Base-by-base conservation (phyloP, 2,113 vertebrate genomes). In the Aegotheles bennettii region DNA sequence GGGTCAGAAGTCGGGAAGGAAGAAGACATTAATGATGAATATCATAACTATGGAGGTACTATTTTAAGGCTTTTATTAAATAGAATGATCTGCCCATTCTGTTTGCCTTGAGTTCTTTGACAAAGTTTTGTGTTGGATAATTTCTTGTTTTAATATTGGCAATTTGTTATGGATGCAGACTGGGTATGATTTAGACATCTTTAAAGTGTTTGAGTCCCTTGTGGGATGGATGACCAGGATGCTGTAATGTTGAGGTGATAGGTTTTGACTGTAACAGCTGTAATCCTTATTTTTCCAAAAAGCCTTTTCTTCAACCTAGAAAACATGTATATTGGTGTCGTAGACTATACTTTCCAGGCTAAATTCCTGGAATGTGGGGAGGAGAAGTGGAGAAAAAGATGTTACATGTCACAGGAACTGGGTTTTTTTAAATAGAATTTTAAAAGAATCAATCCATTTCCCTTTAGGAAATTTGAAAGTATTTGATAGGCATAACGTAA, bases 401-500 rank as follows among this genome's bases (percentile, higher is more conserved):
- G 15, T 76, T 47, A 25, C 28, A 4, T 63, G 57, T 82, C 61
- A 33, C 21, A 73, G 77, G 74, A 91, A 82, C 12, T 68, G 18
- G 7, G 6, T 53, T 88, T 81, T 68, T 80, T 21, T 2, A 35
- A 84, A 85, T 48, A 2, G 17, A 56, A 28, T 43, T 74, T 71
- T 42, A 87, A 92, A 86, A 65, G 90, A 86, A 77, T 88, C 6
- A 20, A 87, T 91, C 59, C 0, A 57, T 85, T 95, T 94, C 68
- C 56, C n/a, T 75, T 81, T 88, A 87, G 73, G 88, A 96, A 84
- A 92, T 89, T 36, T 84, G 76, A 21, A 88, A 90, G 51, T 40
- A 83, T 65, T 90, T 59, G 50, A 43, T 89, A 73, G 38, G 67
- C 78, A 47, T 88, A 94, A 79, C 28, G 68, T 68, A 84, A 59